phyloP scores from a whole-genome alignment of 2,888 invertebrate species.

The Amblyjoppa fuscipennis region DNA sequence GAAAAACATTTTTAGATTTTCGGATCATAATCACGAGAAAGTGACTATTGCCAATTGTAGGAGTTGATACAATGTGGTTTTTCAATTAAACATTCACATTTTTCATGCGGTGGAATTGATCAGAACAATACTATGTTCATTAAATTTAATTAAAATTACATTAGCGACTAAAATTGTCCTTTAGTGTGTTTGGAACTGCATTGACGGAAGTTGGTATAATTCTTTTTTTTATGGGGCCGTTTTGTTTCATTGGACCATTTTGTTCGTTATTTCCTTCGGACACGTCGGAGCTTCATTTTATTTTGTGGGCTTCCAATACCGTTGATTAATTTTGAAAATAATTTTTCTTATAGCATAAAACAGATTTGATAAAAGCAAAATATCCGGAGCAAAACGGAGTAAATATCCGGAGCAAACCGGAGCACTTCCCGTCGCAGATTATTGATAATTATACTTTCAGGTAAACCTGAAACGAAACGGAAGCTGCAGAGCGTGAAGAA shows the following conservation, averaged over 20 bases:
- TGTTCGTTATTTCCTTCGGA: too few species aligned
- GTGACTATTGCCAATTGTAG: background rate
- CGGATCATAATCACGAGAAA: background rate
- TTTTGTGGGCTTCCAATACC: too few species aligned
- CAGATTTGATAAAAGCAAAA: background rate
- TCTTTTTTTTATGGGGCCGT: too few species aligned
- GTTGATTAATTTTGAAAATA: too few species aligned
- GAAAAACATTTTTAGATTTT: background rate
- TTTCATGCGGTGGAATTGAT: background rate
- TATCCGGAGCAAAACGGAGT: background rate
- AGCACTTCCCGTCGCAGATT: background rate
- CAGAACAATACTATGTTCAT: background rate
- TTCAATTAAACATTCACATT: background rate
- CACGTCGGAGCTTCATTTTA: too few species aligned
- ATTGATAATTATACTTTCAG: conserved; percentile 37
- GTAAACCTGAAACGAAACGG: background rate
- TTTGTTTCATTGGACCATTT: too few species aligned
- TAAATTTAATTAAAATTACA: too few species aligned
- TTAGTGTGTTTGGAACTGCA: too few species aligned
- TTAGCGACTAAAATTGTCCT: too few species aligned
- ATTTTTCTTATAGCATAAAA: background rate
- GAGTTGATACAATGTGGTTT: background rate
- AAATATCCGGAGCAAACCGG: too few species aligned
- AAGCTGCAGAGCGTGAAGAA: conserved; percentile 8
- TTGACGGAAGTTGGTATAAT: too few species aligned